Conservation (phyloP, 2,113 vertebrate genomes). For the Tragulus kanchil region DNA sequence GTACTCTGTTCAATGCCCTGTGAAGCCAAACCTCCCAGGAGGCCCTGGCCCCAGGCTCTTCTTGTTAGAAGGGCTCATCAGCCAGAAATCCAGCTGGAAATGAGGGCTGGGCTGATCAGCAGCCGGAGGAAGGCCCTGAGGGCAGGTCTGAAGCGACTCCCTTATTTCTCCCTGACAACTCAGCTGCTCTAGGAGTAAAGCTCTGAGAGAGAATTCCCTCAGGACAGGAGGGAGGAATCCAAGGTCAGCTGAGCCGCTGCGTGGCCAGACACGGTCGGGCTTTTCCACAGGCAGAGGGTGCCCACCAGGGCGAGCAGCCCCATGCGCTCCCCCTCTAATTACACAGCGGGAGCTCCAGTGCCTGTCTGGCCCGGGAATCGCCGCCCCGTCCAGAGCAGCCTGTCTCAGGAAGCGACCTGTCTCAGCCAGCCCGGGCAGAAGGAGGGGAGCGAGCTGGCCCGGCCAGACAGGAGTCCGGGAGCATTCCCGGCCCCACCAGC, state of each 20-base stretch:
- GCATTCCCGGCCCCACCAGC: accelerated
- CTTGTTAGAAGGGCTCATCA: neutral
- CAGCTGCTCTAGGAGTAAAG: neutral
- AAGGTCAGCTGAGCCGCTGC: neutral
- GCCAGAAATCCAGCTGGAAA: neutral
- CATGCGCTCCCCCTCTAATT: neutral
- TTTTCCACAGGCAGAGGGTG: neutral
- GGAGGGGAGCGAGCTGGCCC: neutral
- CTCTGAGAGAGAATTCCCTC: neutral
- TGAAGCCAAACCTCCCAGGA: neutral
- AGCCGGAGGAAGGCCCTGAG: neutral
- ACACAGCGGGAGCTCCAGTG: constrained; percentile 24
- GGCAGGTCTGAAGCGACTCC: neutral
- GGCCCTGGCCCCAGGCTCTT: neutral
- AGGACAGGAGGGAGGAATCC: neutral
- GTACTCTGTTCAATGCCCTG: neutral
- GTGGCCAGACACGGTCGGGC: neutral
- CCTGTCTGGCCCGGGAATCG: constrained; percentile 45
- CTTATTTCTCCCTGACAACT: neutral
- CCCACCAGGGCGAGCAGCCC: neutral
- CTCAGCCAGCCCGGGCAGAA: neutral
- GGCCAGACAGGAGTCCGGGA: neutral
- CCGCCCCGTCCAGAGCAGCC: neutral
- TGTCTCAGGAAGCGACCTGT: constrained; percentile 39
- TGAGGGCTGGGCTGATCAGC: neutral